phyloP scores from a whole-genome alignment of 2,113 vertebrate species.

The Collichthys lucidus region DNA sequence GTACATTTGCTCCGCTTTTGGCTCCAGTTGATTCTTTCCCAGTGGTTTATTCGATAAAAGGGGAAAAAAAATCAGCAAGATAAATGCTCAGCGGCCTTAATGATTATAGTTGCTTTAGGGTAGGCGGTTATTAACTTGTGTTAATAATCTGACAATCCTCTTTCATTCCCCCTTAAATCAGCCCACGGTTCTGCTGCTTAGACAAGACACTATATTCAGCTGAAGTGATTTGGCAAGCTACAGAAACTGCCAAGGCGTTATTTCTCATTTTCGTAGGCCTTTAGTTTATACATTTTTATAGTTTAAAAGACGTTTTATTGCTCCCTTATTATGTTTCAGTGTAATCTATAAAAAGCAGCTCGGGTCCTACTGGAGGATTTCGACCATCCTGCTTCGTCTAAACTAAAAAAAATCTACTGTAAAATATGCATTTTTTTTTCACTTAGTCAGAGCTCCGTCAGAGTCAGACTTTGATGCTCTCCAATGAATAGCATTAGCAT shows the following conservation, averaged over 20 bases:
- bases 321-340: slow-evolving; percentile 36
- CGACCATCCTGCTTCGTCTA: not conserved
- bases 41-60: slow-evolving; percentile 42
- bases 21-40: slow-evolving; percentile 35
- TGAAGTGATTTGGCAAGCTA: slow-evolving; percentile 34
- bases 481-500: slow-evolving; percentile 66
- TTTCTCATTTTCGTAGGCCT: slow-evolving; percentile 23
- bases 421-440: slow-evolving; percentile 49
- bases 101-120: slow-evolving; percentile 62
- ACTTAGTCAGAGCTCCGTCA: slow-evolving; percentile 46
- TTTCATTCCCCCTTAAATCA: slow-evolving; percentile 63
- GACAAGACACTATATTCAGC: slow-evolving; percentile 15
- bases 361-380: not conserved
- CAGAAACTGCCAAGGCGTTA: slow-evolving; percentile 13
- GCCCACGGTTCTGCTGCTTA: slow-evolving; percentile 40
- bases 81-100: slow-evolving; percentile 63
- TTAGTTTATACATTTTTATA: slow-evolving; percentile 9
- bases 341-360: slow-evolving; percentile 29
- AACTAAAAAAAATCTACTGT: slow-evolving; percentile 6
- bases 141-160: slow-evolving; percentile 70
- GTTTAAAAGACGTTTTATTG: slow-evolving; percentile 17
- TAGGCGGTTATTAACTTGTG: slow-evolving; percentile 60
- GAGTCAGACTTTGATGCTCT: slow-evolving; percentile 70
- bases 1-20: slow-evolving; percentile 11
- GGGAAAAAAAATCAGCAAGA: slow-evolving; percentile 42